Conservation (phyloP, 2,888 invertebrate genomes). For the Zelleria hepariella region DNA sequence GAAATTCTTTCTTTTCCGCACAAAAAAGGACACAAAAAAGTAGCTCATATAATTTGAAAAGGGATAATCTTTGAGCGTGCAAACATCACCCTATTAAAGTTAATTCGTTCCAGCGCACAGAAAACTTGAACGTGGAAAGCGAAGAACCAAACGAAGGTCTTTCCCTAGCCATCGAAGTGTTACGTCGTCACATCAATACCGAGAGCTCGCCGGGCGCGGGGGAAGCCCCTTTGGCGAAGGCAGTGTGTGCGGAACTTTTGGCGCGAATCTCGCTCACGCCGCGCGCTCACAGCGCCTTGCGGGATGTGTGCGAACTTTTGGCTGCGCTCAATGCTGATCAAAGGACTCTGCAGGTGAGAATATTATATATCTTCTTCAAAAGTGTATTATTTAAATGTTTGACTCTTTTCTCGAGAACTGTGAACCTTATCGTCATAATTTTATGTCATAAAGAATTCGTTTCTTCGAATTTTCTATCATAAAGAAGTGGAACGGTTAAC, state of each 20-base stretch:
- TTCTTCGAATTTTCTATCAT: too few relatives aligned
- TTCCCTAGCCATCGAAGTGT: conserved; percentile 43
- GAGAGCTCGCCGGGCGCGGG: not conserved
- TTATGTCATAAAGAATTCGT: too few relatives aligned
- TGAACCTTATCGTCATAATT: too few relatives aligned
- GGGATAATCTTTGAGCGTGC: too few relatives aligned
- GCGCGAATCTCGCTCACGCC: conserved; percentile 50
- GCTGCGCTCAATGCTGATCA: conserved; percentile 44
- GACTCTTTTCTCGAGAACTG: too few relatives aligned
- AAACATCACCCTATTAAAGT: too few relatives aligned
- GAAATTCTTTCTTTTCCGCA: too few relatives aligned
- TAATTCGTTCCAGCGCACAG: conserved; percentile 43
- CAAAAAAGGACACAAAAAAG: too few relatives aligned
- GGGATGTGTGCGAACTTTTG: conserved; percentile 75
- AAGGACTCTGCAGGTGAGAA: conserved; percentile 42
- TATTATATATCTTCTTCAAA: not conserved
- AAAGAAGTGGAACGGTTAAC: too few relatives aligned
- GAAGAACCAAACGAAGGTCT: conserved; percentile 53
- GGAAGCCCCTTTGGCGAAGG: conserved; percentile 28
- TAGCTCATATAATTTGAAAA: too few relatives aligned
- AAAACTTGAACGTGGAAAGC: conserved; percentile 50
- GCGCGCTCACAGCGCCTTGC: conserved; percentile 58
- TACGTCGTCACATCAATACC: conserved; percentile 41
- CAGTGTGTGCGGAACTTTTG: conserved; percentile 43
- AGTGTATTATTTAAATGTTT: too few relatives aligned